Base-by-base conservation (phyloP, 64 coral and sea anemone genomes). In the Dendronephthya gigantea region DNA sequence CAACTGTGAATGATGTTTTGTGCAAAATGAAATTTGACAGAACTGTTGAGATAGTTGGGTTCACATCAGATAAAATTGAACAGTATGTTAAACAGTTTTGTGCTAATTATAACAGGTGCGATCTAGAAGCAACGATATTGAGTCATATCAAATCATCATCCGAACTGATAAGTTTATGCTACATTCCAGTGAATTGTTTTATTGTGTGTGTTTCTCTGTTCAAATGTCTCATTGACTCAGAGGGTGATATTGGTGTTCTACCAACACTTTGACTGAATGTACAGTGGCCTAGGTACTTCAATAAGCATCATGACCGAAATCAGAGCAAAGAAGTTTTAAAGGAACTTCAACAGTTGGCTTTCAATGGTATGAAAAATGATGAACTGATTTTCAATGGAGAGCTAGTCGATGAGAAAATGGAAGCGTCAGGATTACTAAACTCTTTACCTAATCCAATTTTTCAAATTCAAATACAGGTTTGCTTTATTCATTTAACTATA, bases 211-310 rank as follows among this genome's bases (percentile, higher is more conserved):
- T 79, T 2, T 35, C 72, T 79, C 25, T 62, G 17, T 33, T 79
- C 1, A 13, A 79, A 7, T 29, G 27, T 12, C 36, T 34, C 11
- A 79, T 30, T 79, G 72, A 79, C 2, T 33, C 30, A 34, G 25
- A 0, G 17, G 25, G 25, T 62, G 55, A 62, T 5, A 29, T n/a
- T n/a, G n/a, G 2, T 36, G 72, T 33, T 36, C 28, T 79, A 33
- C 72, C 72, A 33, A 79, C 30, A 79, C 72, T 17, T 2, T 79
- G 72, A 79, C 72, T 14, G 72, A 79, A 79, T 79, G 30, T 79
- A 79, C 72, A 34, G 72, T 19, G 15, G 72, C 72, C 0, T 15
- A 36, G 36, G 19, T 39, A 36, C 32, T 79, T 34, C 9, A 15
- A 79, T 29, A 34, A 79, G 30, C 1, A 79, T 79, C 72, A 34